Evolutionary conservation across 2,888 invertebrate genomes (phyloP).

Genomic region (Ellobium chinense): DNA sequence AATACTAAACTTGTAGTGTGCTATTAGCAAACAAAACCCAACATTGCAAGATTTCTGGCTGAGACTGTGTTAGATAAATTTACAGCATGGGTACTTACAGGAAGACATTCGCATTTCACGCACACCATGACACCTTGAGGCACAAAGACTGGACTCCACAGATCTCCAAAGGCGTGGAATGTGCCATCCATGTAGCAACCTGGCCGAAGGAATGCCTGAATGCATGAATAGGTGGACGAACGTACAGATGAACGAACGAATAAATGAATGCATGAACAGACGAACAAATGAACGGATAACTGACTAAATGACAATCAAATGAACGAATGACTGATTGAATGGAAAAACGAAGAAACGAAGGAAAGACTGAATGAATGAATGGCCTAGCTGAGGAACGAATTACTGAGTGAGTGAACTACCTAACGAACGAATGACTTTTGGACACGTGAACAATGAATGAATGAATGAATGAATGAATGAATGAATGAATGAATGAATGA

Average conservation of each 20-base stretch:
- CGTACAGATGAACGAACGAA: background rate
- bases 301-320: too few species aligned
- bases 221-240: background rate
- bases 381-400: background rate
- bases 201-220: slow-evolving; percentile 78
- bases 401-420: too few species aligned
- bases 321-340: background rate
- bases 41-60: too few species aligned
- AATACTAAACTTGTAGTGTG: too few species aligned
- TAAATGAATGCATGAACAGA: background rate
- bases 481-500: too few species aligned
- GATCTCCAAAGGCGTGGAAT: slow-evolving; percentile 91
- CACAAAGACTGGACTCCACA: slow-evolving; percentile 95
- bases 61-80: too few species aligned
- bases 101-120: slow-evolving; percentile 95
- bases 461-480: too few species aligned
- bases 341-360: background rate
- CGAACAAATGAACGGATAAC: too few species aligned
- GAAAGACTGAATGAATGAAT: background rate
- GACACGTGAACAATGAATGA: too few species aligned
- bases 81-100: slow-evolving; percentile 86
- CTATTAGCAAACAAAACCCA: too few species aligned
- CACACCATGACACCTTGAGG: slow-evolving; percentile 97
- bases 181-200: slow-evolving; percentile 95
- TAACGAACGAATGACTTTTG: too few species aligned